Evolutionary conservation across 2,113 vertebrate species (phyloP).

Genomic region (Lontra canadensis): DNA sequence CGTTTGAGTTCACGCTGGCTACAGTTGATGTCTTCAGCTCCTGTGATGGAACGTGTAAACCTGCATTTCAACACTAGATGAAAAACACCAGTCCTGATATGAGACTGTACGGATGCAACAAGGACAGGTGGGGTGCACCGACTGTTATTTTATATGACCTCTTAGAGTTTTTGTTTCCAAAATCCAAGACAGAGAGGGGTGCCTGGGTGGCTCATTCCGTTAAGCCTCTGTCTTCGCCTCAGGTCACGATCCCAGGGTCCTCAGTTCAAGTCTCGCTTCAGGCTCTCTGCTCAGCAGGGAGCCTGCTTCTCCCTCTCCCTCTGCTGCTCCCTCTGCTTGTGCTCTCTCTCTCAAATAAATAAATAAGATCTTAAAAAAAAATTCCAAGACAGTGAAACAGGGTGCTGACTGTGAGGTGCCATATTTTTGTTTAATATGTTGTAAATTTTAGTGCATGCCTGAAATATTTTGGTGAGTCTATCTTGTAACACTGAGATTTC

Average conservation of each 20-base stretch:
- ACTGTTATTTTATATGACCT: background rate
- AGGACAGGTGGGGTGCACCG: background rate
- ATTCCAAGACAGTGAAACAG: background rate
- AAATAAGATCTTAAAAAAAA: background rate
- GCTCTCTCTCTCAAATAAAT: background rate
- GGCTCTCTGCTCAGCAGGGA: background rate
- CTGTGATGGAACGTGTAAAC: background rate
- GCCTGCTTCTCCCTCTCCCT: background rate
- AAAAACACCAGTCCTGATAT: background rate
- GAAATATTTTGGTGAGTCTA: slow-evolving; percentile 34
- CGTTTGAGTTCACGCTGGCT: background rate
- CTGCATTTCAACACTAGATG: background rate
- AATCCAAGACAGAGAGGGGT: background rate
- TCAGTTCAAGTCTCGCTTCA: rapidly evolving
- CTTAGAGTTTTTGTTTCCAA: slow-evolving; percentile 5
- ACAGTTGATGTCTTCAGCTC: background rate
- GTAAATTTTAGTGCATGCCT: background rate
- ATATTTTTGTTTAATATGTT: background rate
- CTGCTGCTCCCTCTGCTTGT: background rate
- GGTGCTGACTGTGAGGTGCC: background rate
- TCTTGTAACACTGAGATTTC: slow-evolving; percentile 12
- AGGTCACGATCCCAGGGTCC: background rate
- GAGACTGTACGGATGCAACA: background rate
- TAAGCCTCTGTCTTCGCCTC: background rate
- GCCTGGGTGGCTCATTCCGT: background rate